Evolutionary conservation across 1,140 invertebrate species (phyloP).

Genomic region (Rhopalosiphum maidis): DNA sequence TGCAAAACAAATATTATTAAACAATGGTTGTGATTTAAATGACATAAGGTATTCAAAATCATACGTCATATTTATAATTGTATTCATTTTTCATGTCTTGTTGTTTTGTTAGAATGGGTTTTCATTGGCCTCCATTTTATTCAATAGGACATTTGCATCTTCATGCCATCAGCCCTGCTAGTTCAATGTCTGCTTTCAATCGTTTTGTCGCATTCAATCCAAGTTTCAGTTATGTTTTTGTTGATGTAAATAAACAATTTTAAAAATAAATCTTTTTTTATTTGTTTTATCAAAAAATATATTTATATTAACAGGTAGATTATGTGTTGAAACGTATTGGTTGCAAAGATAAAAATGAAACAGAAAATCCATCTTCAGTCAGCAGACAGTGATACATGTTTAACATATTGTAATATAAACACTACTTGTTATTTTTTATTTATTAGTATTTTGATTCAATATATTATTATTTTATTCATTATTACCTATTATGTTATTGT

Average conservation of each 20-base stretch:
- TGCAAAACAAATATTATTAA: slow-evolving; percentile 34
- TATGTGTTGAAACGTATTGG: slow-evolving; percentile 26
- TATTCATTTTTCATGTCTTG: slow-evolving; percentile 28
- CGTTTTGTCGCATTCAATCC: slow-evolving; percentile 34
- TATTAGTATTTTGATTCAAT: background rate
- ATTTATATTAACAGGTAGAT: slow-evolving; percentile 21
- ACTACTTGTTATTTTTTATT: background rate
- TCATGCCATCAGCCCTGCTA: slow-evolving; percentile 82
- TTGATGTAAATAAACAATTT: slow-evolving; percentile 33
- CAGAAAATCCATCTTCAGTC: background rate
- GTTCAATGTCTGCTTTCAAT: slow-evolving; percentile 70
- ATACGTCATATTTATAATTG: background rate
- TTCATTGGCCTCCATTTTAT: slow-evolving; percentile 91
- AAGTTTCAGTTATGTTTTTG: slow-evolving; percentile 12
- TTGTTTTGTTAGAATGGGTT: slow-evolving; percentile 71
- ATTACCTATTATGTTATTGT: background rate
- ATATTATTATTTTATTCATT: background rate
- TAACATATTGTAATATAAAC: background rate
- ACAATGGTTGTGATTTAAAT: slow-evolving; percentile 41
- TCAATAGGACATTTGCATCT: slow-evolving; percentile 85
- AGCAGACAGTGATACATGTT: background rate
- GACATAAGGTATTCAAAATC: slow-evolving; percentile 33
- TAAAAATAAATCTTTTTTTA: background rate
- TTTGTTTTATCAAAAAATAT: background rate
- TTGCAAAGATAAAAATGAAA: background rate